Evolutionary conservation across 2,113 vertebrate species (phyloP).

Genomic region (Aldabrachelys gigantea): DNA sequence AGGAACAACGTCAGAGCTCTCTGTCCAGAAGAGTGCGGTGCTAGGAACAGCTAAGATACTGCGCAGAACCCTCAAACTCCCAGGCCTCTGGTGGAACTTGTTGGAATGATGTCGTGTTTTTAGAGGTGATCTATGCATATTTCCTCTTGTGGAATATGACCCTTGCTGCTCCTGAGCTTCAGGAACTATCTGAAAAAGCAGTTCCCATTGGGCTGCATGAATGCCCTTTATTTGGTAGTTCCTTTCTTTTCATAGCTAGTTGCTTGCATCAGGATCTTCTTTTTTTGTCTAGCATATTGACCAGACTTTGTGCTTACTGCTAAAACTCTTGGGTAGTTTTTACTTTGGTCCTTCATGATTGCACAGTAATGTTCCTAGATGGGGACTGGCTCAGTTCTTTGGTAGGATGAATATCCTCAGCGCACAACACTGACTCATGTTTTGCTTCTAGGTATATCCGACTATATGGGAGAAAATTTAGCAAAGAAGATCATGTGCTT

Average conservation of each 20-base stretch:
- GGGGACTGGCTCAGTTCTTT: neutral
- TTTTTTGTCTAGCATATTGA: neutral
- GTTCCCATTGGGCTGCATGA: neutral
- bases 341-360: neutral
- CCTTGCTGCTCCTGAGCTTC: neutral
- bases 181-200: neutral
- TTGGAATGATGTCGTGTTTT: neutral
- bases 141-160: neutral
- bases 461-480: conserved; percentile 97
- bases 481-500: conserved; percentile 97
- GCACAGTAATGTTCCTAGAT: neutral
- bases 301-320: neutral
- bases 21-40: too few relatives aligned
- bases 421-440: neutral
- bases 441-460: conserved; percentile 89
- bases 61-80: too few relatives aligned
- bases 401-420: neutral
- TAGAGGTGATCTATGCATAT: neutral
- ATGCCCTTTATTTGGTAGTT: neutral
- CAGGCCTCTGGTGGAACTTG: neutral
- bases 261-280: neutral
- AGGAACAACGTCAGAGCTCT: too few relatives aligned
- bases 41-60: too few relatives aligned
- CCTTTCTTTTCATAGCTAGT: neutral
- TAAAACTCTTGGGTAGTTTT: neutral